Evolutionary conservation across 92 coral and sea anemone species (phyloP).

Genomic region (Actinernus sp.): DNA sequence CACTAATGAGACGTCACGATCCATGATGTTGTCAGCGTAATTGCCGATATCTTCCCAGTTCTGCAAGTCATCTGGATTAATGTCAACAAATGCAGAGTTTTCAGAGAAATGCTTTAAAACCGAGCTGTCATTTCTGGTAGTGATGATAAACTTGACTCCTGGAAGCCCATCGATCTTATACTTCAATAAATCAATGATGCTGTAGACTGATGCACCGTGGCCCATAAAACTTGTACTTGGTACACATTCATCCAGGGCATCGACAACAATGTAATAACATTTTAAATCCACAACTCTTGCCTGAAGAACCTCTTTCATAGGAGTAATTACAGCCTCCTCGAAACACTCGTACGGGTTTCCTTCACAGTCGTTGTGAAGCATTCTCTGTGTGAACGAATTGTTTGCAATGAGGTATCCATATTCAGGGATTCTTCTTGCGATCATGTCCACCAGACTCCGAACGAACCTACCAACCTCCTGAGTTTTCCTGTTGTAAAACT

Average conservation of each 20-base stretch:
- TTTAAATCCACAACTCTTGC: not conserved
- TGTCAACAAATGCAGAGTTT: conserved; percentile 12
- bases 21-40: conserved; percentile 17
- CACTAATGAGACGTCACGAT: conserved; percentile 22
- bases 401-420: conserved; percentile 37
- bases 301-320: conserved; percentile 21
- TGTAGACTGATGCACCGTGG: conserved; percentile 14
- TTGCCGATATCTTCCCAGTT: conserved; percentile 63
- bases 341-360: conserved; percentile 66
- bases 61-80: conserved; percentile 48
- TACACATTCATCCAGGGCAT: conserved; percentile 83
- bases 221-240: too few species aligned
- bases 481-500: conserved; percentile 57
- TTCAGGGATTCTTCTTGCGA: conserved; percentile 68
- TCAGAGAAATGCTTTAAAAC: conserved; percentile 27
- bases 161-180: conserved; percentile 61
- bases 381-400: conserved; percentile 22
- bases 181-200: conserved; percentile 51
- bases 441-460: conserved; percentile 73
- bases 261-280: conserved; percentile 53
- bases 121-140: conserved; percentile 57
- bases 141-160: conserved; percentile 56
- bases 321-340: conserved; percentile 43
- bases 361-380: conserved; percentile 42
- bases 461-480: conserved; percentile 77